Conservation (phyloP, 2,113 vertebrate species). For the Cyprinodon variegatus region DNA sequence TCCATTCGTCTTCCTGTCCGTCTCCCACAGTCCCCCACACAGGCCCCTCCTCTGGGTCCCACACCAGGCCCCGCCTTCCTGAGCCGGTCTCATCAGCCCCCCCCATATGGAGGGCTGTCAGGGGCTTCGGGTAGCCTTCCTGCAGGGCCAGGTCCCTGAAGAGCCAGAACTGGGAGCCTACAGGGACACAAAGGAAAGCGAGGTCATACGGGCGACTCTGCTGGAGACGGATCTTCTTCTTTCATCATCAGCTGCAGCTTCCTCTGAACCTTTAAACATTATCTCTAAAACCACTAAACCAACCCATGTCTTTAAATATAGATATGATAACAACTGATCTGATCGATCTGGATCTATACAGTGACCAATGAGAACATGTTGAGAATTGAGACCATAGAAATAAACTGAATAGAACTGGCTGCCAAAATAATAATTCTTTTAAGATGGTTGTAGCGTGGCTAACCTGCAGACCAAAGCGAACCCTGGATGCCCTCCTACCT, state of each 20-base stretch:
- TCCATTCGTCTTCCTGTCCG: constrained; percentile 60
- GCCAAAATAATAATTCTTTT: no score
- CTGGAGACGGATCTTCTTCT: no score
- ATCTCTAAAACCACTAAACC: background rate
- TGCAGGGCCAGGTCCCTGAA: constrained; percentile 76
- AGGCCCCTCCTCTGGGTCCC: constrained; percentile 67
- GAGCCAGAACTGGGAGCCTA: constrained; percentile 75
- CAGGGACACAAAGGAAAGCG: background rate
- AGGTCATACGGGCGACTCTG: no score
- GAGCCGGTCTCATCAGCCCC: background rate
- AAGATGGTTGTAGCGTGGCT: no score
- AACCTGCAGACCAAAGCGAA: no score
- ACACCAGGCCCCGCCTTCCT: constrained; percentile 57
- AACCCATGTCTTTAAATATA: background rate
- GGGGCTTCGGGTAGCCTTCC: constrained; percentile 72
- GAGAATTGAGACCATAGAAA: no score
- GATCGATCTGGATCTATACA: no score
- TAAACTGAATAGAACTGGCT: no score
- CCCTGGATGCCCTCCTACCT: no score
- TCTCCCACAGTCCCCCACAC: constrained; percentile 59
- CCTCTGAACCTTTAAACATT: background rate
- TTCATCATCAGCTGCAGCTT: no score
- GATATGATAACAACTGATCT: background rate
- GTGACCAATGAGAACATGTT: no score
- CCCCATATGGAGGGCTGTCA: constrained; percentile 56